Evolutionary conservation across 2,113 vertebrate species (phyloP), one percentile per base, ranked within the genome.

Genomic region (Stomatorhinus ivindoensis): DNA sequence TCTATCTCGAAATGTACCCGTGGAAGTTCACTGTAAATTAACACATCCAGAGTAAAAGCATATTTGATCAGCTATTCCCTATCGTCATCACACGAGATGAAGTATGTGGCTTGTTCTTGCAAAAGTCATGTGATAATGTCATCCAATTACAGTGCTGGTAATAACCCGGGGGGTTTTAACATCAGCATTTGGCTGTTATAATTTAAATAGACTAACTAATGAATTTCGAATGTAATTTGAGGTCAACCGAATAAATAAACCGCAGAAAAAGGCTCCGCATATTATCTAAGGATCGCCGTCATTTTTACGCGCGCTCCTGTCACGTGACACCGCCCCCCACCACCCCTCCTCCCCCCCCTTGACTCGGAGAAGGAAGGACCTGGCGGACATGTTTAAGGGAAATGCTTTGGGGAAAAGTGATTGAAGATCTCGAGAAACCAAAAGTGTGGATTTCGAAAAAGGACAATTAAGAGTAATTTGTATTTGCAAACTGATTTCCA

Each of bases 371-470:
- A 51, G 88, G 88, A 88, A 53, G 88, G 69, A 76, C 69, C 88
- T 48, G 69, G 69, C 88, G 47, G 88, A 88, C 88, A 82, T 88
- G 69, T 88, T 88, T 50, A 3, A 17, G 88, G 4, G 88, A 88
- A 73, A 53, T 88, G 69, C 69, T 69, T 80, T 88, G 88, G 87
- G 48, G 48, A 48, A 82, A 88, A 88, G 88, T 88, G 88, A 48
- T 65, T n/a, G 82, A 84, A 84, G 65, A 51, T 65, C 13, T 48
- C 24, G 46, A 76, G 47, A 80, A 88, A 88, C n/a, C 58, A 69
- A 88, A 42, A 73, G 13, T 51, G 46, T 27, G 13, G 44, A 88
- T 88, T 7, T 47, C 42, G 58, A 65, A 69, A 27, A 88, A 21
- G 87, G 55, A 44, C 24, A 80, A 80, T 47, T 84, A 84, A 47